Base-by-base conservation (phyloP, 1,140 invertebrate genomes). In the Macrostomum lignano region DNA sequence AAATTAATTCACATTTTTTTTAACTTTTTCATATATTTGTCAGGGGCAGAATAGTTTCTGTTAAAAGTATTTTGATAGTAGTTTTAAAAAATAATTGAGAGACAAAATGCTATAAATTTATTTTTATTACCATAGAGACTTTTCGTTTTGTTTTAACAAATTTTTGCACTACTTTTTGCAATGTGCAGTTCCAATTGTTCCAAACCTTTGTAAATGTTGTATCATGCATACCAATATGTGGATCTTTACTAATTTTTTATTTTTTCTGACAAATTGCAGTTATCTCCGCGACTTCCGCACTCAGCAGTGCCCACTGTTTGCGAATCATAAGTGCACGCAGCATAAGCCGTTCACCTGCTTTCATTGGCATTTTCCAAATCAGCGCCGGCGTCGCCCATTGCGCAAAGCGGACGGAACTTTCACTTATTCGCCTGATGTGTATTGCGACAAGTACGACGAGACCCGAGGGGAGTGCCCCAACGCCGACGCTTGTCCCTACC, bases 341-440 rank as follows among this genome's bases (percentile, higher is more conserved):
- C 88, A 96, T 67, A 71, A 84, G 51, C 88, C 88, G 40, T 96
- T 86, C 64, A 86, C 82, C 50, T 94, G 86, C 68, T 94, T 94
- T 68, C 74, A 94, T 64, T 96, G 86, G 86, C 88, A 94, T 71
- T 96, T 96, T 67, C 78, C 82, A 67, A 96, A 96, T 63, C 88
- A 96, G 60, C 66, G 81, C 49, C 69, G 88, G 57, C 66, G 88
- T 50, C 66, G 84, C 47, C 82, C 82, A 21, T 71, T 91, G 15
- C 66, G 77, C 46, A 79, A 77, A 60, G 69, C 78, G 55, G 84
- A 93, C 64, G 82, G 82, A 40, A 76, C 77, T 32, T 94, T 93
- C 63, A 94, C 91, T 63, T 94, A 96, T 65, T 86, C 75, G 59
- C 79, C 88, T 20, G 86, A 96, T 63, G 79, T 81, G 56, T 96